Conservation (phyloP, 2,113 vertebrate species). For the Sinocyclocheilus grahami region DNA sequence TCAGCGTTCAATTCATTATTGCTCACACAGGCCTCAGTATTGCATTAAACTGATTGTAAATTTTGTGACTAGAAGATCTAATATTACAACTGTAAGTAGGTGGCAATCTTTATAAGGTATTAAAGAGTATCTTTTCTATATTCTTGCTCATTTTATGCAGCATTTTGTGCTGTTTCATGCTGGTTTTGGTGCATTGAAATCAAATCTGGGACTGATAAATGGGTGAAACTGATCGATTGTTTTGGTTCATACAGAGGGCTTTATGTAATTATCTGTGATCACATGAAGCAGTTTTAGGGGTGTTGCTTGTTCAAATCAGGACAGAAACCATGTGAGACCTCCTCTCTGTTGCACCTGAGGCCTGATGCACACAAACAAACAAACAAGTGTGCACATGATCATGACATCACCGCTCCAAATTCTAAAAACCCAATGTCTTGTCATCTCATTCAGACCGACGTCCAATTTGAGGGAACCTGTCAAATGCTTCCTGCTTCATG, state of each 20-base stretch:
- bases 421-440: not conserved
- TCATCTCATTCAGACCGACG: not conserved
- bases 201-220: not conserved
- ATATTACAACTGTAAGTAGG: not conserved
- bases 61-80: not conserved
- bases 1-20: not conserved
- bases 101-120: not conserved
- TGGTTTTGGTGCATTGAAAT: not conserved
- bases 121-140: not conserved
- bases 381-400: conserved; percentile 16
- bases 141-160: not conserved
- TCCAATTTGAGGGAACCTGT: conserved; percentile 51
- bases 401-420: conserved; percentile 18
- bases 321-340: conserved; percentile 68
- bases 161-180: too few relatives aligned
- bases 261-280: not conserved
- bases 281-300: not conserved
- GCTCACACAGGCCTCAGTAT: not conserved
- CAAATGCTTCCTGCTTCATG: conserved; percentile 57
- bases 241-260: not conserved
- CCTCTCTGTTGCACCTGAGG: conserved; percentile 73
- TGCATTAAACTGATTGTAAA: not conserved
- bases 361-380: conserved; percentile 5
- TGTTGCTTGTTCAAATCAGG: not conserved
- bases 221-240: not conserved